Evolutionary conservation across 1,140 invertebrate species (phyloP).

Genomic region (Drosophila quadrilineata): DNA sequence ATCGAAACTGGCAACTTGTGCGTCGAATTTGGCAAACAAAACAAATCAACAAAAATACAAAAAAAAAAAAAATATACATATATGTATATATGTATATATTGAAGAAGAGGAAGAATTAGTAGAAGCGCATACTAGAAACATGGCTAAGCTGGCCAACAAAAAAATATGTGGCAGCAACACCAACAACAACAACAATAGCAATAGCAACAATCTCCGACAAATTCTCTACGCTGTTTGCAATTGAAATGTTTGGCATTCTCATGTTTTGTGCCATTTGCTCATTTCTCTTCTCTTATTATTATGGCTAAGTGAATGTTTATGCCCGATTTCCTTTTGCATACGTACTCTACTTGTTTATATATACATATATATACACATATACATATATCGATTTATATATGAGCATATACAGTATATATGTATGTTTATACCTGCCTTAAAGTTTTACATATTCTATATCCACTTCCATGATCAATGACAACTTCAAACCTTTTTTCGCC

Average conservation of each 20-base stretch:
- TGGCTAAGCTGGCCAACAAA: not conserved
- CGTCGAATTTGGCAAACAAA: slow-evolving; percentile 34
- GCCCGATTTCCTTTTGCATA: slow-evolving; percentile 56
- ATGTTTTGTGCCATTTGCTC: slow-evolving; percentile 31
- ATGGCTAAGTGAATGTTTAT: slow-evolving; percentile 70
- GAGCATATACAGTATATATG: not conserved
- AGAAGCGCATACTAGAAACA: not conserved
- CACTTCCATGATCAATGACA: no score
- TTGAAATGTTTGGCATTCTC: slow-evolving; percentile 62
- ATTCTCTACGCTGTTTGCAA: slow-evolving; percentile 31
- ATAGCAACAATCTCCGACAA: slow-evolving; percentile 26
- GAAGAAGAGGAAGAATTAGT: not conserved
- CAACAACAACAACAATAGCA: slow-evolving; percentile 13
- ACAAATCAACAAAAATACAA: slow-evolving; percentile 23
- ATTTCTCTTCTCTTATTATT: slow-evolving; percentile 58
- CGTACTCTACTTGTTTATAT: no score
- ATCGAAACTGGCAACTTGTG: slow-evolving; percentile 36
- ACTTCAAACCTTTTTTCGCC: no score
- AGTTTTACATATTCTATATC: no score
- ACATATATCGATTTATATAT: not conserved
- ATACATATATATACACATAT: no score
- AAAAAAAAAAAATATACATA: not conserved
- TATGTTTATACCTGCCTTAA: not conserved
- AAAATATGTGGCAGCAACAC: slow-evolving; percentile 9
- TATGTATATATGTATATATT: no score